phyloP scores from a whole-genome alignment of 37 sponge, comb jelly and placozoan species.

The Geodia barretti region DNA sequence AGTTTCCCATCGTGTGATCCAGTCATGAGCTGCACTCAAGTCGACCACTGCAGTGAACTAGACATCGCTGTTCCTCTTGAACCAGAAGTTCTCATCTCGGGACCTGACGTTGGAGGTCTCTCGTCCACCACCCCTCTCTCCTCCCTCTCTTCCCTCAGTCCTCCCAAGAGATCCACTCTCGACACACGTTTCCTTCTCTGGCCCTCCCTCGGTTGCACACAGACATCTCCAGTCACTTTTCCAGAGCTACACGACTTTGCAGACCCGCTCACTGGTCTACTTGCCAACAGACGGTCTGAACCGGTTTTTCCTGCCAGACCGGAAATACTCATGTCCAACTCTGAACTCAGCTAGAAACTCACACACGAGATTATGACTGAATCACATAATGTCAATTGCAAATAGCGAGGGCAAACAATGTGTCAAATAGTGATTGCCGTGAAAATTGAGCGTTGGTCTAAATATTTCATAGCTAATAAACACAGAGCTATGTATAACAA shows the following conservation, averaged over 20 bases:
- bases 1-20: neutral
- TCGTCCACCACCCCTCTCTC: neutral
- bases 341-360: neutral
- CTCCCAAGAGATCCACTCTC: neutral
- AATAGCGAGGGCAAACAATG: no score
- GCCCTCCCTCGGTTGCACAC: neutral
- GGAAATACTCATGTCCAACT: constrained; percentile 17
- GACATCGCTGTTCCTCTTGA: neutral
- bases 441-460: no score
- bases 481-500: no score
- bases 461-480: no score
- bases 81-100: neutral
- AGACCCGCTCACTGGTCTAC: constrained; percentile 8
- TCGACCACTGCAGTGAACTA: neutral
- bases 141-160: neutral
- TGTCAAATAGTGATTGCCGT: no score
- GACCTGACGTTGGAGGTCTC: neutral
- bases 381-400: no score
- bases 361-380: no score
- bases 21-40: neutral
- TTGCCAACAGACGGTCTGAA: constrained; percentile 36
- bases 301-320: constrained; percentile 55
- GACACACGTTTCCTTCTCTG: neutral
- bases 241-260: neutral
- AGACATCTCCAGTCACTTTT: neutral